phyloP scores from a whole-genome alignment of 2,888 invertebrate species.

The Sarcophaga subvicina region DNA sequence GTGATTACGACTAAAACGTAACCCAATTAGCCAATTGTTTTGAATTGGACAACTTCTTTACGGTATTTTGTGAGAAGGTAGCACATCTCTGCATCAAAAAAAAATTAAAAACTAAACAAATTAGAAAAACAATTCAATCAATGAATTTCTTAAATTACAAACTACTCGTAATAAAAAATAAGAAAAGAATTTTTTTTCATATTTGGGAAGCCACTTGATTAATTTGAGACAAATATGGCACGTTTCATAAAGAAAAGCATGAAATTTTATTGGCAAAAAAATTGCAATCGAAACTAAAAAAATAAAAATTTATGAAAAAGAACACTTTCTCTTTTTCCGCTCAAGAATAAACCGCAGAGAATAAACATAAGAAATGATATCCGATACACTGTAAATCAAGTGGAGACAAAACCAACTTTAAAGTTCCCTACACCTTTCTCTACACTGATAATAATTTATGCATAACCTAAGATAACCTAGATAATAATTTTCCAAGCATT shows the following conservation, averaged over 20 bases:
- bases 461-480: no score
- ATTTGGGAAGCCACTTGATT: conserved; percentile 8
- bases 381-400: conserved; percentile 18
- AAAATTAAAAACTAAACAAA: not conserved
- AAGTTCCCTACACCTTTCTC: not conserved
- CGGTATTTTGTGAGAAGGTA: not conserved
- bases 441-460: no score
- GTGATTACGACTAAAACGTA: no score
- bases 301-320: conserved; percentile 32
- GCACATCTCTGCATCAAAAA: not conserved
- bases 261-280: conserved; percentile 10
- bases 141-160: conserved; percentile 20
- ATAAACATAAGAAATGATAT: conserved; percentile 26
- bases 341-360: no score
- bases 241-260: conserved; percentile 40
- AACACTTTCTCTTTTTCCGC: conserved; percentile 15
- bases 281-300: not conserved
- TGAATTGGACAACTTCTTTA: no score
- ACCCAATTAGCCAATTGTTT: no score
- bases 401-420: not conserved
- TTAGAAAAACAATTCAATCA: not conserved
- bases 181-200: conserved; percentile 7
- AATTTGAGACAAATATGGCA: conserved; percentile 50
- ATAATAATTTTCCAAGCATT: no score
- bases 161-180: conserved; percentile 12